Base-by-base conservation (phyloP, 2,797 vertebrate genomes). In the Amblyraja radiata region DNA sequence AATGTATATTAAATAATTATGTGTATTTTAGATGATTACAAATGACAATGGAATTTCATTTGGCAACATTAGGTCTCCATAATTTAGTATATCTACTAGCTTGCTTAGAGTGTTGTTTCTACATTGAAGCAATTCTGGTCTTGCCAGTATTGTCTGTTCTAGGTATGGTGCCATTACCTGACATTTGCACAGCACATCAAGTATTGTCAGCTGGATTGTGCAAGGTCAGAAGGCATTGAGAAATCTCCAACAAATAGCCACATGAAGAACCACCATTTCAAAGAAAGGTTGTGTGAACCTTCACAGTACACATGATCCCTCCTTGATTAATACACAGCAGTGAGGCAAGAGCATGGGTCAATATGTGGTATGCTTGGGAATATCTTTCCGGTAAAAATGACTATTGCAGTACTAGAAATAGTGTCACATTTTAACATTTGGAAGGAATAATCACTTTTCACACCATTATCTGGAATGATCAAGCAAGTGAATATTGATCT, bases 181-280 rank as follows among this genome's bases (percentile, higher is more conserved):
- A 95, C 95, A 95, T 95, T 94, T 94, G 93, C 94, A 95, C 94
- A 94, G 93, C 93, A 93, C 94, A 94, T 95, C 93, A 93, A 96
- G 95, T 95, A 95, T 95, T 95, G 95, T 95, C 95, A 95, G 94
- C 94, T 94, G 95, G 94, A 95, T 95, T 94, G 94, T 95, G 95
- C 94, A 94, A 94, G 95, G 95, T 95, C 95, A 96, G 95, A 95
- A 95, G 94, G 95, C 95, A 94, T 95, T 95, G 95, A 95, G 95
- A 94, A 95, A 93, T 94, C 94, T 94, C 93, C 39, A 74, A 90
- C 32, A 71, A 36, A 25, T 73, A 91, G 71, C 32, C 36, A 91
- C 6, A 73, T 32, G 21, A 39, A 91, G 88, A 68, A 91, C 32
- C 63, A 46, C 65, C 36, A 91, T 91, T 91, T 46, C 68, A 91